Conservation (phyloP, 2,888 invertebrate species). For the Dilophus febrilis region DNA sequence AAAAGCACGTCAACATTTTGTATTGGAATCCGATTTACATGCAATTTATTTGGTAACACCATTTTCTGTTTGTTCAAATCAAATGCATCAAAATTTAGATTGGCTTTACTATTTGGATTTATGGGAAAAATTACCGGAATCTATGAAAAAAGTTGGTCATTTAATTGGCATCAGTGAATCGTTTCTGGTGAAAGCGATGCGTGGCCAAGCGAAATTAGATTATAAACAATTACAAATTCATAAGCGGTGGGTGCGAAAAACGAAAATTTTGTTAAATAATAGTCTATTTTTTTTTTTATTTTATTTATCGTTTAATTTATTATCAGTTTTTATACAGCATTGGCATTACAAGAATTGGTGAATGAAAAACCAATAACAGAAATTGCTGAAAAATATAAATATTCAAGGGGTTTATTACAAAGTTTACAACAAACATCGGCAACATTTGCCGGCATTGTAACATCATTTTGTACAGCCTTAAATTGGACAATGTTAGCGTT, state of each 20-base stretch:
- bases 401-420: constrained; percentile 80
- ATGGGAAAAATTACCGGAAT: constrained; percentile 63
- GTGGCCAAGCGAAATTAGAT: constrained; percentile 42
- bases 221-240: constrained; percentile 41
- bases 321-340: constrained; percentile 65
- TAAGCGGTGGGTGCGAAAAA: constrained; percentile 34
- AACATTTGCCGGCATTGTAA: constrained; percentile 94
- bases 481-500: constrained; percentile 86
- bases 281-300: constrained; percentile 1
- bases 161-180: constrained; percentile 77
- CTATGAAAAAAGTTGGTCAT: constrained; percentile 73
- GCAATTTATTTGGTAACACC: constrained; percentile 92
- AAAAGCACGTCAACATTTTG: constrained; percentile 76
- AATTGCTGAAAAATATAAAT: constrained; percentile 72
- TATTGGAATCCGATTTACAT: constrained; percentile 87
- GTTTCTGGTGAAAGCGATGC: constrained; percentile 62
- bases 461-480: constrained; percentile 81
- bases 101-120: constrained; percentile 63
- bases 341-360: constrained; percentile 84
- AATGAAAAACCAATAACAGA: constrained; percentile 68
- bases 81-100: constrained; percentile 59
- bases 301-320: constrained; percentile 6
- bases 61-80: constrained; percentile 64
- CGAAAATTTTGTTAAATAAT: constrained; percentile 2
- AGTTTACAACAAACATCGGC: constrained; percentile 87